Conservation (phyloP, 2,113 vertebrate species). For the Cyphomyrus plagiostoma region DNA sequence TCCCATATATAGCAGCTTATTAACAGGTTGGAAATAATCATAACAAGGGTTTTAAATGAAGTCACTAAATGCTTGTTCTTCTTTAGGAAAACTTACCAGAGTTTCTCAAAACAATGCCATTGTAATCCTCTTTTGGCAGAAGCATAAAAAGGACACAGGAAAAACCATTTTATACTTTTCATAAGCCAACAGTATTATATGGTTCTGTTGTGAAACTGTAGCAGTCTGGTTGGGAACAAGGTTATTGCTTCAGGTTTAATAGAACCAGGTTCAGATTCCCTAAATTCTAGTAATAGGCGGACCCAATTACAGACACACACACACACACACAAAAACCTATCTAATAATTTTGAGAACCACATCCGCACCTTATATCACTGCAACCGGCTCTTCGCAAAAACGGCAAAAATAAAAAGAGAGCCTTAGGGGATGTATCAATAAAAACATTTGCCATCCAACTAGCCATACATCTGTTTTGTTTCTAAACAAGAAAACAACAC, state of each 20-base stretch:
- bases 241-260: neutral
- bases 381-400: neutral
- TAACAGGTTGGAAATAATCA: neutral
- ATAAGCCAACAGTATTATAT: neutral
- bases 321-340: neutral
- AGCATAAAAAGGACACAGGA: neutral
- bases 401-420: neutral
- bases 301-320: neutral
- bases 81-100: neutral
- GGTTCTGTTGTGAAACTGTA: neutral
- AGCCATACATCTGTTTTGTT: constrained; percentile 18
- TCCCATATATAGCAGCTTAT: neutral
- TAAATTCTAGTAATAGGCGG: neutral
- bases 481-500: constrained; percentile 18
- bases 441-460: constrained; percentile 13
- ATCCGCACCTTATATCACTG: neutral
- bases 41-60: neutral
- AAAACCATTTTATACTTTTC: neutral
- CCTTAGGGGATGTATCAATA: neutral
- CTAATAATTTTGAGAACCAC: neutral
- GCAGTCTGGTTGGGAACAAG: neutral
- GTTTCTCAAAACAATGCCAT: neutral
- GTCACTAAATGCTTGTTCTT: neutral
- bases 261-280: neutral
- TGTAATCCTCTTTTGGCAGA: neutral